Evolutionary conservation across 1,140 invertebrate species (phyloP), one percentile per base, ranked within the genome.

Genomic region (Ceratina australensis): DNA sequence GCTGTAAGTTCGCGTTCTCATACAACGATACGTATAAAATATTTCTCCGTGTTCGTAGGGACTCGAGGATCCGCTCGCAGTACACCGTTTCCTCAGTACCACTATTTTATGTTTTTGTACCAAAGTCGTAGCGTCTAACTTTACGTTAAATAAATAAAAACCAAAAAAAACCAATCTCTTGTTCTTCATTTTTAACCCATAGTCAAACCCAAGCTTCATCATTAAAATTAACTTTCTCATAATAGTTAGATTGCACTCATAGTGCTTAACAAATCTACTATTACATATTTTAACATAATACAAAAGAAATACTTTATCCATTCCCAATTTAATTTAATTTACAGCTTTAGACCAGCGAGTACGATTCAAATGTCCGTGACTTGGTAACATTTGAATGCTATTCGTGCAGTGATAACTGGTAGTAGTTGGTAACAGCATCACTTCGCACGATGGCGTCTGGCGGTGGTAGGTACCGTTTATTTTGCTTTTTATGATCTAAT

Each of bases 81-180:
- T 82, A 84, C 83, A 88, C 85, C 80, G 85, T 86, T 81, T 88
- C 84, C 86, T 87, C 83, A 88, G 84, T 86, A 86, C 87, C 87
- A 88, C 86, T 87, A 84, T 84, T 89, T 89, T 91, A 90, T 89
- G 90, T 91, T 91, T 91, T 91, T 90, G 88, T 91, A 91, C 90
- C 90, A 91, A 91, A 91, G 90, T 90, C 90, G 89, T 91, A 91
- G 86, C 87, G 79, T 90, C 88, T 91, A 91, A 90, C 85, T 90
- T 91, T 87, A 89, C 85, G 90, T 91, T 91, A 78, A 90, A 90
- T 90, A 90, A 91, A 91, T 85, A 90, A 89, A 88, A 83, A 75
- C 61, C 79, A 82, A 86, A 87, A 87, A 75, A 77, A 22, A 54
- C 60, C 63, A 18, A n/a, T 33, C 3, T 10, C 7, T 5, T 10